Percentiles rank a stretch among this genome's conserved stretches.
phyloP scores from a whole-genome alignment of 2,797 vertebrate species.

The Cottoperca gobio region DNA sequence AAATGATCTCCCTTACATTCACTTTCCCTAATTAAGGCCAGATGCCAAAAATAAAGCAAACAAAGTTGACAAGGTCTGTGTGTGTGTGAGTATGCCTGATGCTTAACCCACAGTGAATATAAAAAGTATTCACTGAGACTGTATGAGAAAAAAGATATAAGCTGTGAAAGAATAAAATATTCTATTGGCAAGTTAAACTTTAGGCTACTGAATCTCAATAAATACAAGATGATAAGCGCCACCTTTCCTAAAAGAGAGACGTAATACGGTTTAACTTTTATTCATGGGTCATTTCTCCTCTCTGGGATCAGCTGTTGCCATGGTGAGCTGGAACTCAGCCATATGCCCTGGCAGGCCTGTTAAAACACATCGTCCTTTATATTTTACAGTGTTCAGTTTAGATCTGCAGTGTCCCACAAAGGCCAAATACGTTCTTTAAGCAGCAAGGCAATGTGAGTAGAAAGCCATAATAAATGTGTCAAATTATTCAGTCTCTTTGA shows the following conservation, averaged over 20 bases:
- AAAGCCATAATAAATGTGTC: not conserved
- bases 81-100: conserved; percentile 7
- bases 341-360: conserved; percentile 37
- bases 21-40: not conserved
- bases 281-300: conserved; percentile 51
- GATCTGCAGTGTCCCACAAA: not conserved
- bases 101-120: conserved; percentile 23
- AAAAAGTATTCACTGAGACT: not conserved
- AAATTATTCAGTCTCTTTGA: not conserved
- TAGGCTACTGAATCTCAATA: not conserved
- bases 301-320: conserved; percentile 61
- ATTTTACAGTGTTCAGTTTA: conserved; percentile 9
- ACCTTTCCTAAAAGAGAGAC: not conserved
- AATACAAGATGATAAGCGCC: not conserved
- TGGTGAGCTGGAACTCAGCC: conserved; percentile 61
- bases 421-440: not conserved
- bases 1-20: too few species aligned
- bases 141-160: not conserved
- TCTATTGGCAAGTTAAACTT: not conserved
- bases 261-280: conserved; percentile 30
- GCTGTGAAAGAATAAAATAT: not conserved
- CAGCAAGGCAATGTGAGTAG: not conserved
- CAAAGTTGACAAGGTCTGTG: not conserved
- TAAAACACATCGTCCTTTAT: conserved; percentile 7
- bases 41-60: not conserved